Conservation (phyloP, 2,113 vertebrate species). For the Larimichthys polyactis region DNA sequence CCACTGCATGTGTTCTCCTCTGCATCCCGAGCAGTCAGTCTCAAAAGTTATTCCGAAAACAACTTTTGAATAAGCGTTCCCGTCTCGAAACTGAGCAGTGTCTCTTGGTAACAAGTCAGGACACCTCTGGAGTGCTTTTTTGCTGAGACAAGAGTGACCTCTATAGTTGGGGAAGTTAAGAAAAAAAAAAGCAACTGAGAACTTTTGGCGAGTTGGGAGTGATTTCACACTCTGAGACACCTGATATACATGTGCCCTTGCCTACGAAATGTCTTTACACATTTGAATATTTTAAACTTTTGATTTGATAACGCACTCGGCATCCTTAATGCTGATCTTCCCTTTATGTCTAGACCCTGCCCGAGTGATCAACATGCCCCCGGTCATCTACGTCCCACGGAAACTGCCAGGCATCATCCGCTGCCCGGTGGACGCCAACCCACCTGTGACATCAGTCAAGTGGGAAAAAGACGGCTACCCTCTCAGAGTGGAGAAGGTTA, state of each 20-base stretch:
- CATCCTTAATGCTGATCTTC: background rate
- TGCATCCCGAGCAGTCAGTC: background rate
- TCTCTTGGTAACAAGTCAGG: background rate
- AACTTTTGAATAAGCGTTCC: background rate
- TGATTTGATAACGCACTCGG: background rate
- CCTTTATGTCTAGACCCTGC: slow-evolving; percentile 88
- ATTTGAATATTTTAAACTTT: background rate
- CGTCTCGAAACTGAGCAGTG: no score
- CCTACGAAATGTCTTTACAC: background rate
- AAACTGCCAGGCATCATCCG: slow-evolving; percentile 98
- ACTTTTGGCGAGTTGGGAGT: background rate
- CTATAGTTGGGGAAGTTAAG: no score
- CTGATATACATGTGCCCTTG: background rate
- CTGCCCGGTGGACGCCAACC: slow-evolving; percentile 97
- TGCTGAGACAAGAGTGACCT: background rate
- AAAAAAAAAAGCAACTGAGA: background rate
- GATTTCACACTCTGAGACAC: background rate
- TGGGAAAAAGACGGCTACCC: slow-evolving; percentile 99
- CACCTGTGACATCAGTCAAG: slow-evolving; percentile 93
- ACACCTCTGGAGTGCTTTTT: background rate
- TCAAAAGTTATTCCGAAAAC: background rate
- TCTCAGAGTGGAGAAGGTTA: slow-evolving; percentile 95
- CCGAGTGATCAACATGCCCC: slow-evolving; percentile 98
- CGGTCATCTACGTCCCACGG: slow-evolving; percentile 95
- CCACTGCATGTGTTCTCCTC: background rate